phyloP scores from a whole-genome alignment of 35 echinoderm and acorn worm species.

The Acanthaster planci region DNA sequence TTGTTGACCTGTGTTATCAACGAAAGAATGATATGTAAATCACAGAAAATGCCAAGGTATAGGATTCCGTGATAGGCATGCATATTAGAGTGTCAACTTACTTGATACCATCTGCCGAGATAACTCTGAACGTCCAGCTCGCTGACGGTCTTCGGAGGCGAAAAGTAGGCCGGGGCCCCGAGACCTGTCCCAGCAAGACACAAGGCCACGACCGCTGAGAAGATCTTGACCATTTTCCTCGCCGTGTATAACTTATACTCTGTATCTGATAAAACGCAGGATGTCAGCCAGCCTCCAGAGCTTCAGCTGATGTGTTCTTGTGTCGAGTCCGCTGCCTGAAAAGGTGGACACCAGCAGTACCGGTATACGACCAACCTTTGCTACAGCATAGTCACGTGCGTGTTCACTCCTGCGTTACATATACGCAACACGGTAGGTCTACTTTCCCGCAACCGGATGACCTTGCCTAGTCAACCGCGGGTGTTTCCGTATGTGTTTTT shows the following conservation, averaged over 20 bases:
- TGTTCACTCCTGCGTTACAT: too few relatives aligned
- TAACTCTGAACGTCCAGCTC: slow-evolving; percentile 52
- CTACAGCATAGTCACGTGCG: too few relatives aligned
- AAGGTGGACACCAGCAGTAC: too few relatives aligned
- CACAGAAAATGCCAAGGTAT: neutral
- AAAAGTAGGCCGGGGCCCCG: neutral
- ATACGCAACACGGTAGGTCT: too few relatives aligned
- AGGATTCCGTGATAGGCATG: neutral
- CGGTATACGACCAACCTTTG: too few relatives aligned
- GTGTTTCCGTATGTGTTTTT: too few relatives aligned
- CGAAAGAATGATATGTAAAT: neutral
- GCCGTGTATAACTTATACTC: neutral
- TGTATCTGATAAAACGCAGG: too few relatives aligned
- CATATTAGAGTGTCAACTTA: slow-evolving; percentile 23
- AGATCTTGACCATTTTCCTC: neutral
- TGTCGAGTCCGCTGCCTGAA: too few relatives aligned
- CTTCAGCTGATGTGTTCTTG: too few relatives aligned
- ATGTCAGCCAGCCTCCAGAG: too few relatives aligned
- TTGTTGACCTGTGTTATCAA: neutral
- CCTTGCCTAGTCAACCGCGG: too few relatives aligned
- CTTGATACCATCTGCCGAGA: slow-evolving; percentile 78
- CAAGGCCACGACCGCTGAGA: slow-evolving; percentile 2
- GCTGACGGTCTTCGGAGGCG: slow-evolving; percentile 44
- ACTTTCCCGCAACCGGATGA: too few relatives aligned
- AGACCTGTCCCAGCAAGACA: neutral